phyloP scores from a whole-genome alignment of 64 coral and sea anemone species.

The Hydrozoanthus tunicans region DNA sequence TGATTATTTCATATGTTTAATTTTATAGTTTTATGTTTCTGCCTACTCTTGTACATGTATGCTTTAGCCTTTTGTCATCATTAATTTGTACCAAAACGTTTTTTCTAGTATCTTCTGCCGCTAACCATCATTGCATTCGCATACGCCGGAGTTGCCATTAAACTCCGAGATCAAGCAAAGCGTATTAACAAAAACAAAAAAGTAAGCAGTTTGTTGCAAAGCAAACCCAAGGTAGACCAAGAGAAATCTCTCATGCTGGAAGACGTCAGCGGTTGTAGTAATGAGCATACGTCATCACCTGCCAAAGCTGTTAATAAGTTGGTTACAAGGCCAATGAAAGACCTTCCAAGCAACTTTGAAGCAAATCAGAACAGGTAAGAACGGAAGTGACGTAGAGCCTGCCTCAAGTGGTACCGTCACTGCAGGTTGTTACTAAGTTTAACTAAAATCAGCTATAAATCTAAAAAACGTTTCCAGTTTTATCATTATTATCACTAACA shows the following conservation, averaged over 20 bases:
- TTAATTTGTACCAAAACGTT: background rate
- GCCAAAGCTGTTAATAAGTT: background rate
- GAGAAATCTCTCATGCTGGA: conserved; percentile 33
- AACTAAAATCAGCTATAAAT: too few species aligned
- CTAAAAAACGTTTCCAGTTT: too few species aligned
- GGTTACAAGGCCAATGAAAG: background rate
- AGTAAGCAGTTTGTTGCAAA: conserved; percentile 43
- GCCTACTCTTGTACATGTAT: background rate
- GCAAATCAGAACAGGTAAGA: conserved; percentile 8
- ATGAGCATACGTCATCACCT: background rate
- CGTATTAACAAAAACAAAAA: conserved; percentile 66
- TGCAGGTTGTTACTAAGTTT: too few species aligned
- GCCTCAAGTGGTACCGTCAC: too few species aligned
- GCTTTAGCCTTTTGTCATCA: background rate
- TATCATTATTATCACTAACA: too few species aligned
- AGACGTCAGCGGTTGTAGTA: conserved; percentile 14
- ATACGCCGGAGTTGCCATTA: conserved; percentile 72
- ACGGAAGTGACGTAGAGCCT: background rate
- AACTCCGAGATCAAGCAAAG: conserved; percentile 70
- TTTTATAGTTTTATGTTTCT: background rate
- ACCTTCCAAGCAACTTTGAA: conserved; percentile 17
- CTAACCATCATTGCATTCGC: conserved; percentile 79
- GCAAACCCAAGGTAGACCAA: conserved; percentile 37
- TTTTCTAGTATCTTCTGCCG: conserved; percentile 76
- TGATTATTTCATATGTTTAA: too few species aligned